Conservation (phyloP, 2,797 vertebrate species). For the Merluccius polli region DNA sequence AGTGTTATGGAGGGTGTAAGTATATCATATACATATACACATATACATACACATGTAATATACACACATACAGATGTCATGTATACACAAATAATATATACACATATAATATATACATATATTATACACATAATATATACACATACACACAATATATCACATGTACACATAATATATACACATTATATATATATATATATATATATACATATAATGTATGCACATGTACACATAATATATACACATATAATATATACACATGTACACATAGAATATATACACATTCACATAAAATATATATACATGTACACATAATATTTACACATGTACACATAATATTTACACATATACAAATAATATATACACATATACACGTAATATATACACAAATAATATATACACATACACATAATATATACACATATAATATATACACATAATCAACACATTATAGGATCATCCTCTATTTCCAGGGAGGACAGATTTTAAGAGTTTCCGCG, state of each 20-base stretch:
- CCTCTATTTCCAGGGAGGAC: constrained; percentile 80
- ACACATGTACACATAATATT: too few species aligned
- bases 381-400: neutral
- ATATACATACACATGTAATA: too few species aligned
- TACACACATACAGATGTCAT: too few species aligned
- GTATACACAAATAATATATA: too few species aligned
- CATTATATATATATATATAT: too few species aligned
- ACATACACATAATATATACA: too few species aligned
- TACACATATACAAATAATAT: neutral
- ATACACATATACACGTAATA: too few species aligned
- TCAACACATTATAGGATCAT: neutral
- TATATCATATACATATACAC: constrained; percentile 23
- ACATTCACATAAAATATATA: too few species aligned
- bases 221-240: too few species aligned
- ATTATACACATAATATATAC: too few species aligned
- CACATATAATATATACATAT: neutral
- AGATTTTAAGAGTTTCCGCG: constrained; percentile 86
- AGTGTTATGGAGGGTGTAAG: constrained; percentile 95
- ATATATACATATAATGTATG: neutral
- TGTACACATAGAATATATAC: neutral
- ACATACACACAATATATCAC: too few species aligned
- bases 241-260: neutral
- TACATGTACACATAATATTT: neutral
- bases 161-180: neutral
- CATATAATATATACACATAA: neutral